A percentile compares a stretch with the other conserved stretches of the same genome.
phyloP scores from a whole-genome alignment of 2,113 vertebrate genomes.

The Loxodonta africana region DNA sequence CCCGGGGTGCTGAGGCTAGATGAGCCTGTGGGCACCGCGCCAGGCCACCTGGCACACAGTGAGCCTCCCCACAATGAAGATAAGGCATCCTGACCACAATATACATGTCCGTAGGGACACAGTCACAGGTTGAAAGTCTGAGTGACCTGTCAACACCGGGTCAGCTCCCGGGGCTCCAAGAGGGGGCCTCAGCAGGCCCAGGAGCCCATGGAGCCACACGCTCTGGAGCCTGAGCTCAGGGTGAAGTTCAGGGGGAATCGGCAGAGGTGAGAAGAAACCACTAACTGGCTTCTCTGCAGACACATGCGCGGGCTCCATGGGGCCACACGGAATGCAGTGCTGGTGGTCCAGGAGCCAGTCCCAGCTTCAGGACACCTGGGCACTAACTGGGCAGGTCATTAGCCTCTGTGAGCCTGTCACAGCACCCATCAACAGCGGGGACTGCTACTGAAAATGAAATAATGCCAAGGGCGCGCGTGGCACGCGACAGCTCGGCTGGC shows the following conservation, averaged over 20 bases:
- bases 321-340: rapidly evolving
- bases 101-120: rapidly evolving
- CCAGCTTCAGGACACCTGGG: background rate
- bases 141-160: background rate
- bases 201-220: rapidly evolving
- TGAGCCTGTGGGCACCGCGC: background rate
- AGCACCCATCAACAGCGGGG: rapidly evolving
- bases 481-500: rapidly evolving
- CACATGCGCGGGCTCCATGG: rapidly evolving
- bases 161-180: background rate
- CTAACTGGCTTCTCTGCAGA: background rate
- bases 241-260: background rate
- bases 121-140: background rate
- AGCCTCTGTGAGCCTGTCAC: background rate
- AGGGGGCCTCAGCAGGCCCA: background rate
- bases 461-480: too few relatives aligned
- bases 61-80: background rate
- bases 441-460: background rate
- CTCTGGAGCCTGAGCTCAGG: background rate
- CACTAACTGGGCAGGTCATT: rapidly evolving
- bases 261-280: background rate
- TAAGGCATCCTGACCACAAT: background rate
- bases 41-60: rapidly evolving
- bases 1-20: too few relatives aligned
- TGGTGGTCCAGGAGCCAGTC: background rate